Percentiles rank a stretch among this genome's conserved stretches.
Conservation (phyloP, 1,140 invertebrate species). For the Neodiprion pinetum region DNA sequence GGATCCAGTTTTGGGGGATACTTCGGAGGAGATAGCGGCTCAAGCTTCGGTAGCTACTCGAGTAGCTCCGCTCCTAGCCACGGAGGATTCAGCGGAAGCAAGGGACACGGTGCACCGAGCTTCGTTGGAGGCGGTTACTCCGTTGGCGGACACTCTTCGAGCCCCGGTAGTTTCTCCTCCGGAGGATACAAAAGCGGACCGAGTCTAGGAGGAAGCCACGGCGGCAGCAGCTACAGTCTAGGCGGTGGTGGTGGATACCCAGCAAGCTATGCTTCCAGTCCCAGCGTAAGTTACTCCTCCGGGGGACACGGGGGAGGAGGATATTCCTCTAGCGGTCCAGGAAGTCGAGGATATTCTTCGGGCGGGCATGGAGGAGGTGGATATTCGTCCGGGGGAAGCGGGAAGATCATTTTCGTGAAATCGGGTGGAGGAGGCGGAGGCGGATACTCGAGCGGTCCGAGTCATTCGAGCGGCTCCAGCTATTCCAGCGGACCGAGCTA, state of each 20-base stretch:
- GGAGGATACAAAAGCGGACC: slow-evolving; percentile 17
- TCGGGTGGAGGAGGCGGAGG: not conserved
- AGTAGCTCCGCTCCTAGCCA: not conserved
- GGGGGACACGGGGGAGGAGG: not conserved
- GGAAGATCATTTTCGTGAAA: slow-evolving; percentile 14
- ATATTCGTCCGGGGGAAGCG: not conserved
- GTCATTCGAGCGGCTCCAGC: slow-evolving; percentile 11
- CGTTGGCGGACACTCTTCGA: slow-evolving; percentile 4
- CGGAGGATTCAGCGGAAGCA: slow-evolving; percentile 13
- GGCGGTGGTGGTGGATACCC: slow-evolving; percentile 4
- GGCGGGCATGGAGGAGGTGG: not conserved
- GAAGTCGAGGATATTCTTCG: slow-evolving; percentile 15
- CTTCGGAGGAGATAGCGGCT: slow-evolving; percentile 12
- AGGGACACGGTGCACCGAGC: not conserved
- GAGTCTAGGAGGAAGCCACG: slow-evolving; percentile 4
- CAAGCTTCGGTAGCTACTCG: not conserved
- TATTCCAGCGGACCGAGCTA: slow-evolving; percentile 18
- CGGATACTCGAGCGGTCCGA: slow-evolving; percentile 7
- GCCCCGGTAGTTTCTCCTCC: not conserved
- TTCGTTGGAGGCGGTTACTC: slow-evolving; percentile 4
- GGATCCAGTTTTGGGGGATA: slow-evolving; percentile 11
- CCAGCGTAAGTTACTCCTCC: not conserved
- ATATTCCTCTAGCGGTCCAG: slow-evolving; percentile 7
- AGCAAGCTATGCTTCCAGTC: not conserved
- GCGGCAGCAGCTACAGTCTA: not conserved